Evolutionary conservation across 1,140 invertebrate genomes (phyloP).

Genomic region (Elymnias hypermnestra): DNA sequence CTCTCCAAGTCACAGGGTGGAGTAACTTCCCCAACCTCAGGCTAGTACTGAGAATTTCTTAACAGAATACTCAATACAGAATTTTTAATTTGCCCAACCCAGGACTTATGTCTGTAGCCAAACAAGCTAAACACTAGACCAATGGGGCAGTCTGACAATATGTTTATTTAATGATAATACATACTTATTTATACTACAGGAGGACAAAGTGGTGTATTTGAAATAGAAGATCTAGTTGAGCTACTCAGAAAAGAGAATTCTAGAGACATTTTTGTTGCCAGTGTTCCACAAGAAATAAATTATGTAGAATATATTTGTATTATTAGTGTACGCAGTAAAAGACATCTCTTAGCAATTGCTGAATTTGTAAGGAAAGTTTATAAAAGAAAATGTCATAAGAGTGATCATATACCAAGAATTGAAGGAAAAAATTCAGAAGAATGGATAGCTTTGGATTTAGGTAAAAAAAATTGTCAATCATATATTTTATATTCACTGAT

Average conservation of each 20-base stretch:
- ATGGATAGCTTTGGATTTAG: constrained; percentile 95
- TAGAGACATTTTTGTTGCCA: constrained; percentile 87
- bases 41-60: no score
- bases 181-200: constrained; percentile 71
- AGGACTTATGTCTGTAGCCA: no score
- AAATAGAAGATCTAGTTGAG: constrained; percentile 90
- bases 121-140: no score
- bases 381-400: constrained; percentile 82
- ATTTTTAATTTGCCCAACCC: no score
- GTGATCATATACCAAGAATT: constrained; percentile 83
- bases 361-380: constrained; percentile 87
- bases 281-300: constrained; percentile 82
- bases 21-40: no score
- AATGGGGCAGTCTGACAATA: no score
- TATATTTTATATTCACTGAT: no score
- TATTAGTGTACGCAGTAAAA: constrained; percentile 82
- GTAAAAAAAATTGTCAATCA: no score
- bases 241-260: constrained; percentile 87
- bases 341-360: constrained; percentile 86
- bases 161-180: constrained; percentile 7
- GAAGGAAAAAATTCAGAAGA: constrained; percentile 86
- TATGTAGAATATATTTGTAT: constrained; percentile 92
- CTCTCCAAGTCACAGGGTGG: no score
- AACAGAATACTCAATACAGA: no score
- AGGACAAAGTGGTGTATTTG: constrained; percentile 87